Conservation (phyloP, 1,140 invertebrate species). For the Pseudobourletiella spinata region DNA sequence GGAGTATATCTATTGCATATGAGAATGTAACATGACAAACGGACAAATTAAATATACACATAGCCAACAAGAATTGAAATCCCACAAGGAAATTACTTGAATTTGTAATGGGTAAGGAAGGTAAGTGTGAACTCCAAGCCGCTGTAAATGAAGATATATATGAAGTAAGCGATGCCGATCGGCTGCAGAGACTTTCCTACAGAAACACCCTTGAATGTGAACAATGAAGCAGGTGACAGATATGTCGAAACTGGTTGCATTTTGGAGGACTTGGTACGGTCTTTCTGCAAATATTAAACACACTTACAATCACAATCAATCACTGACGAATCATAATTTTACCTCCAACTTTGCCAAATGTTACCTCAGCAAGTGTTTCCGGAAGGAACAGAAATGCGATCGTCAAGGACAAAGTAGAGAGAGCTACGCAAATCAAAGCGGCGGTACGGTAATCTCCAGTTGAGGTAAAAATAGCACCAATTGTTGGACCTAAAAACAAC, state of each 20-base stretch:
- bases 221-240: slow-evolving; percentile 59
- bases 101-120: slow-evolving; percentile 89
- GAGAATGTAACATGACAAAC: not conserved
- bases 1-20: slow-evolving; percentile 65
- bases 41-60: not conserved
- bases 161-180: slow-evolving; percentile 80
- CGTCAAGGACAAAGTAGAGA: slow-evolving; percentile 68
- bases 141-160: slow-evolving; percentile 94
- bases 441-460: slow-evolving; percentile 63
- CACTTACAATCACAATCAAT: slow-evolving; percentile 21
- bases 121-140: slow-evolving; percentile 96
- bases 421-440: slow-evolving; percentile 70
- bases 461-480: slow-evolving; percentile 81
- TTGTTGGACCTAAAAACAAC: slow-evolving; percentile 57
- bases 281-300: slow-evolving; percentile 49
- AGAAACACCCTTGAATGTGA: slow-evolving; percentile 48
- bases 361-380: slow-evolving; percentile 71
- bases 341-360: not conserved
- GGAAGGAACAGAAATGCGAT: slow-evolving; percentile 67
- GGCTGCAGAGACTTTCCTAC: slow-evolving; percentile 55
- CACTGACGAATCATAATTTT: not conserved
- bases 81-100: slow-evolving; percentile 49
- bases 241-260: slow-evolving; percentile 42
- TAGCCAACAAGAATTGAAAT: not conserved
- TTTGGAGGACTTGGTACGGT: slow-evolving; percentile 45